A percentile compares a stretch with the other conserved stretches of the same genome.
Conservation (phyloP, 2,113 vertebrate genomes). For the Scalopus aquaticus region DNA sequence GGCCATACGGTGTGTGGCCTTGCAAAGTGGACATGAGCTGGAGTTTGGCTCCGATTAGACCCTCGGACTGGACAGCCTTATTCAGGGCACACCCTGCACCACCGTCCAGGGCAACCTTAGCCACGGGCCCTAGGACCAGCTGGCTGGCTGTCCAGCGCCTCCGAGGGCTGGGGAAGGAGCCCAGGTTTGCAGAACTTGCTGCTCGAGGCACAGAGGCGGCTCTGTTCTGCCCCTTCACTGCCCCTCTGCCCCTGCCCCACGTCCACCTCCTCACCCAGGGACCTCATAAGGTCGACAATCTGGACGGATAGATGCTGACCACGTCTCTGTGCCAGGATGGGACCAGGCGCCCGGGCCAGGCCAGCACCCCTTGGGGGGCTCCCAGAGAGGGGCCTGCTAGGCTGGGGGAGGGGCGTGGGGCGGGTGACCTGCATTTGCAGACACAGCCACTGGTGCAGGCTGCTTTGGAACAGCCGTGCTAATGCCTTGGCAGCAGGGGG, state of each 20-base stretch:
- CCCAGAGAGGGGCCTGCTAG: background rate
- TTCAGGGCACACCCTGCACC: background rate
- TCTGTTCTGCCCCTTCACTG: background rate
- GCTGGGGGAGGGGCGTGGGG: background rate
- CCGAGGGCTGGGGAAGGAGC: background rate
- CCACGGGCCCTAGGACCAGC: background rate
- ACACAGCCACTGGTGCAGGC: background rate
- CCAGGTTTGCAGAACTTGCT: background rate
- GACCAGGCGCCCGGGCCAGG: constrained; percentile 62
- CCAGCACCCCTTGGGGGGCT: background rate
- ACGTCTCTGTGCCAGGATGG: background rate
- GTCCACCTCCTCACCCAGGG: background rate
- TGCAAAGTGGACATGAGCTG: background rate
- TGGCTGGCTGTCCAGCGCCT: background rate
- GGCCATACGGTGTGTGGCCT: fast-evolving
- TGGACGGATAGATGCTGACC: background rate
- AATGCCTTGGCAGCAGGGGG: constrained; percentile 88
- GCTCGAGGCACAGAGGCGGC: background rate
- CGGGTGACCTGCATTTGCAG: constrained; percentile 43
- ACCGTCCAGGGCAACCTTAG: background rate
- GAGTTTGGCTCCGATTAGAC: background rate
- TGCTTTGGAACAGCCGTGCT: constrained; percentile 80
- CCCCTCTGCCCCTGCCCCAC: background rate
- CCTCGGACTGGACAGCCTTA: background rate
- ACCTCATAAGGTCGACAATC: background rate